Base-by-base conservation (phyloP, 1,140 invertebrate genomes). In the Riptortus pedestris region DNA sequence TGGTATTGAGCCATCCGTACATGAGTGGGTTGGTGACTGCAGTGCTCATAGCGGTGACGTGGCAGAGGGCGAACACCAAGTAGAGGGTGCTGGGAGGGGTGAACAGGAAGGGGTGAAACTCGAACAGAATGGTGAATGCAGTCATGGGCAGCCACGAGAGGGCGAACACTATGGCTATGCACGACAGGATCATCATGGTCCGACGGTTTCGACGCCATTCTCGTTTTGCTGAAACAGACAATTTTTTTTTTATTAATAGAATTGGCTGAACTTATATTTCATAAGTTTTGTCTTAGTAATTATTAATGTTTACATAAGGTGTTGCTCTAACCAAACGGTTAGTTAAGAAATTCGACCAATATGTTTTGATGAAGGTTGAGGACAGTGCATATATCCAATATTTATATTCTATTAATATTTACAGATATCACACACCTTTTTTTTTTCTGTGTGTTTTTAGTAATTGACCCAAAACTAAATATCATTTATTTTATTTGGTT, bases 11-110 rank as follows among this genome's bases (percentile, higher is more conserved):
- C 76, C 78, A 80, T 1, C 79, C 79, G 70, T 81, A 81, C 48
- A 81, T 72, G 38, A 81, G 70, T 4, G 79, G 78, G 71, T 81
- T 81, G 52, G 75, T 78, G 26, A 75, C 73, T 1, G 79, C 76
- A 0, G 80, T 79, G 16, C 75, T 77, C 81, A 83, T 80, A 20
- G 81, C 81, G 24, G 81, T 69, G 5, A 80, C 72, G 66, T 83
- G 79, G 62, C 79, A 81, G 12, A 78, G 65, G 11, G 79, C 80
- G 67, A 80, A 82, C 1, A 75, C 72, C 22, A 78, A 70, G 68
- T 77, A 78, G 33, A 79, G 70, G 47, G 48, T 28, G 20, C 65
- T 62, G 0, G 70, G 69, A 65, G 70, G 71, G 16, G 70, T 67
- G 58, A 70, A 27, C 9, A 61, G 27, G 9, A 63, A 59, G 18